Conservation (phyloP, 2,888 invertebrate genomes). For the Camponotus fellah region DNA sequence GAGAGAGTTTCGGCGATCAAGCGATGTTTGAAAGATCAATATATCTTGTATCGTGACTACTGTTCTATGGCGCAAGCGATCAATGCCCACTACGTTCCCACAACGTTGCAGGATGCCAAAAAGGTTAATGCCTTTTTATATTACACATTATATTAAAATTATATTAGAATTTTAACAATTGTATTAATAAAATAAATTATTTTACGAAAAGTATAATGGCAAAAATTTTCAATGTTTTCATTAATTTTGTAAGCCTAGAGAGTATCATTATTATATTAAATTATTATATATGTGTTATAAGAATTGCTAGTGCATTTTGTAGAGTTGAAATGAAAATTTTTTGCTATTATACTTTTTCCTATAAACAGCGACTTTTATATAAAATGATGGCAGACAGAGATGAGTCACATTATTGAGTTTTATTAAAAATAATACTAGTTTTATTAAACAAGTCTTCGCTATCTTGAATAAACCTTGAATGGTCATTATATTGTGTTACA, state of each 20-base stretch:
- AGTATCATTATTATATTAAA: not conserved
- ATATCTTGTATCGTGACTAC: conserved; percentile 77
- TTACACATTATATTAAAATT: conserved; percentile 1
- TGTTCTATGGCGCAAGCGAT: conserved; percentile 74
- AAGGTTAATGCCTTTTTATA: conserved; percentile 65
- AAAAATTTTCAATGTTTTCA: conserved; percentile 10
- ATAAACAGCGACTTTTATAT: not conserved
- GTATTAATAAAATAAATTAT: not conserved
- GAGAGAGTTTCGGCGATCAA: conserved; percentile 75
- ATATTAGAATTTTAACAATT: not conserved
- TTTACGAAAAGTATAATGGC: not conserved
- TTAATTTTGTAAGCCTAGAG: not conserved
- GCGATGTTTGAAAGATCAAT: conserved; percentile 80
- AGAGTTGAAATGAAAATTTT: not conserved
- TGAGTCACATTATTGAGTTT: not conserved
- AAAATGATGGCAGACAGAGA: not conserved
- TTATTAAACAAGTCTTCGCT: conserved; percentile 7
- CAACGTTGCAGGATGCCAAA: conserved; percentile 68
- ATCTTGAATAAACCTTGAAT: conserved; percentile 23
- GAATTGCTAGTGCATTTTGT: not conserved
- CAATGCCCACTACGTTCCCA: conserved; percentile 76
- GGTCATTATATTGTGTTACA: conserved; percentile 7
- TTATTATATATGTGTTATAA: conserved; percentile 1
- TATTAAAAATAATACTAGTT: conserved; percentile 17
- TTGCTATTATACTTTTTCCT: not conserved